phyloP scores from a whole-genome alignment of 30 jellyfish, hydroid and myxozoan genomes.

The Cassiopea xamachana region DNA sequence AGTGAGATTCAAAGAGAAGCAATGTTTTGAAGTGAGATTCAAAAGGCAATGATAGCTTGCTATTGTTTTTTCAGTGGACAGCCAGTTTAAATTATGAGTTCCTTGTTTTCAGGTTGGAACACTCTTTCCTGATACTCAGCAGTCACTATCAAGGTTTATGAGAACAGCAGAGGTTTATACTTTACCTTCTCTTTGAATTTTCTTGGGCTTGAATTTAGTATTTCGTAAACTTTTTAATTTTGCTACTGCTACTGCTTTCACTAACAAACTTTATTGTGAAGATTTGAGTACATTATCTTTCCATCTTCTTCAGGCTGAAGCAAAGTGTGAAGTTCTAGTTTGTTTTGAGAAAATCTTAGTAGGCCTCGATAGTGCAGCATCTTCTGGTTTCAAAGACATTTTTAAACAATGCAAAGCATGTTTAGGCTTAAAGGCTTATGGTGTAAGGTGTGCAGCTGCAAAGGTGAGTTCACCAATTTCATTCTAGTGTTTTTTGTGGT shows the following conservation, averaged over 20 bases:
- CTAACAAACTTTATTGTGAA: too few relatives aligned
- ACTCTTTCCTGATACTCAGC: slow-evolving; percentile 84
- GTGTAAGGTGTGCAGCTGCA: slow-evolving; percentile 99
- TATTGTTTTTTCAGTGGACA: too few relatives aligned
- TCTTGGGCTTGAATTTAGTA: background rate
- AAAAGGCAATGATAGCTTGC: too few relatives aligned
- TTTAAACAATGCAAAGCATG: slow-evolving; percentile 87
- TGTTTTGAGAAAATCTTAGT: slow-evolving; percentile 83
- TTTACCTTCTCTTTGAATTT: background rate
- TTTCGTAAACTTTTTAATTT: background rate
- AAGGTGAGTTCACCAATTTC: slow-evolving; percentile 57
- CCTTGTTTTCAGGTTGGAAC: slow-evolving; percentile 73
- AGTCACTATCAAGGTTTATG: slow-evolving; percentile 66
- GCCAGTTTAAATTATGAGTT: too few relatives aligned
- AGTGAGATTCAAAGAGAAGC: too few relatives aligned
- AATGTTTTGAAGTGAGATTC: too few relatives aligned
- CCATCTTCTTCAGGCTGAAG: slow-evolving; percentile 76
- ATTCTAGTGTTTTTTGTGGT: background rate
- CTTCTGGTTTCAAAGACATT: slow-evolving; percentile 86
- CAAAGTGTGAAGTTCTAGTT: slow-evolving; percentile 91
- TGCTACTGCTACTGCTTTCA: too few relatives aligned
- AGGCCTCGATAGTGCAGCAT: slow-evolving; percentile 90
- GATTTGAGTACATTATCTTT: too few relatives aligned
- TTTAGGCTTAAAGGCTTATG: slow-evolving; percentile 75
- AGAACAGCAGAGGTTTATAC: slow-evolving; percentile 85